Evolutionary conservation across 2,888 invertebrate species (phyloP).

Genomic region (Meta bourneti): DNA sequence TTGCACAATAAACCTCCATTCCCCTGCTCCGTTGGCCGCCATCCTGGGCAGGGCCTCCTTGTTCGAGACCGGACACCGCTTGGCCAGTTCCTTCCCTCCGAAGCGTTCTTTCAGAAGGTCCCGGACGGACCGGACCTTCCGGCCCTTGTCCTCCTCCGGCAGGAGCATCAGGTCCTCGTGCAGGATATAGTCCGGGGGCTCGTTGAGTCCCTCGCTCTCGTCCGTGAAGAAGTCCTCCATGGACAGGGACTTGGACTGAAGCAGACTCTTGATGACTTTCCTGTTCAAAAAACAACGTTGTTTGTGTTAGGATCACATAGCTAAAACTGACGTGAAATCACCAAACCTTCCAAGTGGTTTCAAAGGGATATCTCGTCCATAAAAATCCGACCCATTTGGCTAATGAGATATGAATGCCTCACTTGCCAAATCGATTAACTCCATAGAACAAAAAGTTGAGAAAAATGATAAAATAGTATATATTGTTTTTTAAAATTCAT

Average conservation of each 20-base stretch:
- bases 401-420: no score
- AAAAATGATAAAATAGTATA: no score
- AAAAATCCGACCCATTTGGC: not conserved
- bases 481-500: no score
- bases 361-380: not conserved
- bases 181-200: conserved; percentile 61
- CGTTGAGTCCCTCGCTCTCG: conserved; percentile 68
- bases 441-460: no score
- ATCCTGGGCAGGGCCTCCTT: conserved; percentile 22
- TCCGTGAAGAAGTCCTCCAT: conserved; percentile 49
- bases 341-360: no score
- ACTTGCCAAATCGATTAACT: no score
- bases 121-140: conserved; percentile 5
- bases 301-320: not conserved
- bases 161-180: conserved; percentile 16
- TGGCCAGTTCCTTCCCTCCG: not conserved
- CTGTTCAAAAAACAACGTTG: not conserved
- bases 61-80: not conserved
- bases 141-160: not conserved
- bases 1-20: conserved; percentile 61
- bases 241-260: conserved; percentile 8
- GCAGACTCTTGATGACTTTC: conserved; percentile 46
- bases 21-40: conserved; percentile 38
- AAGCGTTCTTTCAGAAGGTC: not conserved
- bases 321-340: no score